Evolutionary conservation across 2,888 invertebrate species (phyloP), one percentile per base, ranked within the genome.

Genomic region (Choristoneura rosaceana): DNA sequence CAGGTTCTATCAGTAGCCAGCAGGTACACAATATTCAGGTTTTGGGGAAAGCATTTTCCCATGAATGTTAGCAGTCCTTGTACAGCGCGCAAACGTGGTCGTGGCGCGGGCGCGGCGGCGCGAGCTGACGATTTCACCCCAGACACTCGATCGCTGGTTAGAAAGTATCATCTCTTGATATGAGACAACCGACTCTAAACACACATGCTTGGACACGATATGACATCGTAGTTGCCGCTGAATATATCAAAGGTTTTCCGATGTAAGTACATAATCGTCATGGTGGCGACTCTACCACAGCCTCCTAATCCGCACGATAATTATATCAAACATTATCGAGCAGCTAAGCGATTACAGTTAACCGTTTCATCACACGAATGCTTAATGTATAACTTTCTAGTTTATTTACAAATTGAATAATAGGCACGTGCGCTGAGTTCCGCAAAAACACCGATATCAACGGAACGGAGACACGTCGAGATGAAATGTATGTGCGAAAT

Each of bases 131-230:
- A 91, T 92, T 92, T 92, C 92, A 88, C 92, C 82, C 86, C 83
- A 88, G 87, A 87, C 88, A 86, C 85, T 87, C 84, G 87, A 88
- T 87, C 86, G 87, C 82, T 82, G 77, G 87, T 90, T 92, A 87
- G 87, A 87, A 89, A 90, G 89, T 91, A 86, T 86, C 88, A 84
- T 88, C 88, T 87, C 84, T 88, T 85, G 87, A 87, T 87, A 82
- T 84, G 79, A 87, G 87, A 87, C 81, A 83, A 80, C 79, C 76
- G 77, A 76, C 80, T 66, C 25, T 50, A 64, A 60, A 69, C 64
- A 73, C 50, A 65, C 73, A 60, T 58, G 71, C 43, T 68, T 25
- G 43, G 25, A 68, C 67, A 68, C 62, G 50, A 64, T 69, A 64
- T 60, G 68, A 69, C 64, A 69, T 73, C 69, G 69, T 17, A 52